Conservation (phyloP, 2,888 invertebrate species). For the Diloba caeruleocephala region DNA sequence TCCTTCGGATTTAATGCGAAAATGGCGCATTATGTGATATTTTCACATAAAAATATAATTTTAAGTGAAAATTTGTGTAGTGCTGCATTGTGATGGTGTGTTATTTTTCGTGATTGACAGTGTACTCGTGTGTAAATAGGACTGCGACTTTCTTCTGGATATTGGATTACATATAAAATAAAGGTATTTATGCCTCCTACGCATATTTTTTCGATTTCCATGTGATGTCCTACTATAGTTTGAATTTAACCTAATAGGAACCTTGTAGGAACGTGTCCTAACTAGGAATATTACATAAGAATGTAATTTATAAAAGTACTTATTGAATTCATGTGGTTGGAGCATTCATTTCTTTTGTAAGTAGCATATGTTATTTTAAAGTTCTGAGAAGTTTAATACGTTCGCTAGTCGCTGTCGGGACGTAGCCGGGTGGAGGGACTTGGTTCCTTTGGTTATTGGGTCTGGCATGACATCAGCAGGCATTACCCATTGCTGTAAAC, state of each 20-base stretch:
- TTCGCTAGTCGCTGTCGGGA: slow-evolving; percentile 51
- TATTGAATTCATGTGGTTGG: slow-evolving; percentile 44
- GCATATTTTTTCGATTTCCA: slow-evolving; percentile 65
- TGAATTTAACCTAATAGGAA: slow-evolving; percentile 35
- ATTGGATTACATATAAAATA: slow-evolving; percentile 88
- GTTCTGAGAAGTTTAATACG: slow-evolving; percentile 66
- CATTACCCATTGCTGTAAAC: slow-evolving; percentile 76
- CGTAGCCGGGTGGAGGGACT: slow-evolving; percentile 49
- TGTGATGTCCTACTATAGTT: slow-evolving; percentile 47
- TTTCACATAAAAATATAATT: slow-evolving; percentile 84
- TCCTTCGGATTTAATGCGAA: slow-evolving; percentile 86
- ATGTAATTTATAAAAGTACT: slow-evolving; percentile 61
- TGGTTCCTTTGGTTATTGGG: slow-evolving; percentile 60
- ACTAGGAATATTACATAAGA: slow-evolving; percentile 81
- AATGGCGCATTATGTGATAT: slow-evolving; percentile 88
- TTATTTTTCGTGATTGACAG: slow-evolving; percentile 84
- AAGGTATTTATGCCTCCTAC: slow-evolving; percentile 87
- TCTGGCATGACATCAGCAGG: slow-evolving; percentile 84
- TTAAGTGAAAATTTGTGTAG: slow-evolving; percentile 86
- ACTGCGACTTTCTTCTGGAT: slow-evolving; percentile 86
- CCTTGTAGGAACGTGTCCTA: slow-evolving; percentile 38
- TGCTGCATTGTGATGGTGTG: slow-evolving; percentile 86
- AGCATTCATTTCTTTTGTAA: slow-evolving; percentile 55
- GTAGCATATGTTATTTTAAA: slow-evolving; percentile 62
- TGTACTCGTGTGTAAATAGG: slow-evolving; percentile 84